Base-by-base conservation (phyloP, 37 sponge, comb jelly and placozoan species). In the Ianthella basta region DNA sequence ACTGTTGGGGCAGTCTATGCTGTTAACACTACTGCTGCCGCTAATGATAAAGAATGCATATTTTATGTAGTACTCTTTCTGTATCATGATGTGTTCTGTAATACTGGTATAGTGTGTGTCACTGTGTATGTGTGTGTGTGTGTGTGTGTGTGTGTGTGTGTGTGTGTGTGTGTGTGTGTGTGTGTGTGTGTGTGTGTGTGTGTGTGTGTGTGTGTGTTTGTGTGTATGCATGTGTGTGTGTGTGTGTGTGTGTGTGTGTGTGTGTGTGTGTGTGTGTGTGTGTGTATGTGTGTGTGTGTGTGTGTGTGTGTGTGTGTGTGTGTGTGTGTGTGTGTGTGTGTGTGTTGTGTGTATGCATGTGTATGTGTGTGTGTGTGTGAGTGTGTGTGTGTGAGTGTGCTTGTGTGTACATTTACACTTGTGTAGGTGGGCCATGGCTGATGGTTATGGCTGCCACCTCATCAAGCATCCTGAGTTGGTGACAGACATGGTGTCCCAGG, bases 391-490 rank as follows among this genome's bases (percentile, higher is more conserved):
- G 27, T 10, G 65, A 3, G 65, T 63, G 27, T 29, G 30, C 8
- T 4, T 24, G 27, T 63, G 27, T 63, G 65, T 63, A 10, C 8
- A 5, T 10, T 3, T 10, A 10, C 65, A 5, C 65, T 2, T 10
- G 30, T 63, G 65, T 24, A 5, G 3, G 27, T 63, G 65, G 3
- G 50, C 8, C 12, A 82, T 97, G 85, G 81, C 85, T 12, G 95
- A 97, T 30, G 93, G 98, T 5, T 94, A 92, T 61, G 95, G 95
- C 0, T 80, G 89, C 39, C 68, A 87, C 38, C 85, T 94, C 55
- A 87, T 97, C 34, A 77, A 79, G 8, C 83, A 90, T 23, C 94
- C 94, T 0, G 94, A 92, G 66, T 82, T 95, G 41, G 84, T 97
- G 12, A 54, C 85, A 18, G 91, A 92, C 54, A 97, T 97, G 91